Evolutionary conservation across 2,888 invertebrate genomes (phyloP), one percentile per base, ranked within the genome.

Genomic region (Myopa tessellatipennis): DNA sequence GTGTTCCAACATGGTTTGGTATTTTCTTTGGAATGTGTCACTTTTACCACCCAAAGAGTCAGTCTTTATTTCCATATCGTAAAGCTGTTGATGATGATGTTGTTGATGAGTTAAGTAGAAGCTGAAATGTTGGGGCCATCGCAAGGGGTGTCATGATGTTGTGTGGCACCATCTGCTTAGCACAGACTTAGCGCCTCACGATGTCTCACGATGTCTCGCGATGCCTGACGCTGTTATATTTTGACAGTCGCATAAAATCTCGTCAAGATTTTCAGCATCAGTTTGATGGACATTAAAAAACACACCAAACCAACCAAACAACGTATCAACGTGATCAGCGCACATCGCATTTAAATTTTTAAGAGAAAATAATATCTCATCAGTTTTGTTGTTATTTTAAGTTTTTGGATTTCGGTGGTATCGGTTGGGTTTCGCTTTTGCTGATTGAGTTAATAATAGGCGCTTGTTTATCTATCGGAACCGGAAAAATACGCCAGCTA

Each of bases 241-340:
- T 85, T 85, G 85, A 85, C 85, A 85, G 84, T 80, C 84, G 81
- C 82, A 79, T 82, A 80, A 77, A 77, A 77, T 78, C 73, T 69
- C 50, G 74, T 71, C 77, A 85, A 81, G 84, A 85, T 84, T 84
- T 85, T 55, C 83, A 83, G 80, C 82, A 79, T 81, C 81, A 73
- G 75, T 74, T 40, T 63, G 70, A 77, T 77, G 77, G 77, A 75
- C 68, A 75, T 38, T 4, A 16, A 16, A 12, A 55, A 14, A 16
- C 10, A 50, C 50, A 50, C 14, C 8, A 50, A 61, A 60, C 60
- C n/a, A 40, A 74, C 40, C 26, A 45, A 74, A 7, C 34, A 65
- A 50, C 70, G 8, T 26, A 45, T 58, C 65, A 16, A 63, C 45
- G 50, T 65, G 74, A 74, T 50, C n/a, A 45, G 3, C 7, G 45